These are phyloP conservation scores for Percopsis transmontana DNA, from an alignment of 2,113 vertebrate genomes.

Conservation along the genomic window DNA sequence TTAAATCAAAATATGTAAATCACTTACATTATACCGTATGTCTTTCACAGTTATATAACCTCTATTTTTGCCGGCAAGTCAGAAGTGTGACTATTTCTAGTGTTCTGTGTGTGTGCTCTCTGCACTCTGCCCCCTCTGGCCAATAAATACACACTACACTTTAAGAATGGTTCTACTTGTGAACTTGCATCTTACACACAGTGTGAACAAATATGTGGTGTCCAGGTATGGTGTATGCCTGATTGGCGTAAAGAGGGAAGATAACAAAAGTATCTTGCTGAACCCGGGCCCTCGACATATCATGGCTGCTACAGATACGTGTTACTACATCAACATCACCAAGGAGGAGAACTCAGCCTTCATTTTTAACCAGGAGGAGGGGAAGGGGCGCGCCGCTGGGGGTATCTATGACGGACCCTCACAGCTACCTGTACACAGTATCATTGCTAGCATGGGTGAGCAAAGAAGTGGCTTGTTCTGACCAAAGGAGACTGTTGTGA, in stretches of 20 bases:
- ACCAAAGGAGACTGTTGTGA: too few relatives aligned
- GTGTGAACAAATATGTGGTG: neutral
- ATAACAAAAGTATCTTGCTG: slow-evolving; percentile 95
- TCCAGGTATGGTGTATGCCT: slow-evolving; percentile 93
- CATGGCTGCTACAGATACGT: slow-evolving; percentile 88
- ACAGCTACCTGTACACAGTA: slow-evolving; percentile 91
- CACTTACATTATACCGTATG: too few relatives aligned
- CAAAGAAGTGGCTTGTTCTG: too few relatives aligned
- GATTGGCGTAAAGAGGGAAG: slow-evolving; percentile 92
- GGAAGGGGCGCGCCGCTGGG: slow-evolving; percentile 64
- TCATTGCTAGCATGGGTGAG: slow-evolving; percentile 96
- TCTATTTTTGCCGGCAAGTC: too few relatives aligned
- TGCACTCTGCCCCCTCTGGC: too few relatives aligned
- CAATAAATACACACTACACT: too few relatives aligned
- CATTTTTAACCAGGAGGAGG: slow-evolving; percentile 87
- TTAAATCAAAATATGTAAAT: too few relatives aligned
- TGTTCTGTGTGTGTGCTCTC: too few relatives aligned
- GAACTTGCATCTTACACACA: too few relatives aligned
- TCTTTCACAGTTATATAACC: too few relatives aligned
- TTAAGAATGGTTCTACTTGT: too few relatives aligned
- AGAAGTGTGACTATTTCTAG: too few relatives aligned
- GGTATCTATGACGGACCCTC: slow-evolving; percentile 82
- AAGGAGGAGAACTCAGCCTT: slow-evolving; percentile 98
- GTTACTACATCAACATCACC: slow-evolving; percentile 97
- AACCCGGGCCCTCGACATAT: slow-evolving; percentile 93